phyloP scores from a whole-genome alignment of 2,888 invertebrate species.

The Ectemnius continuus region DNA sequence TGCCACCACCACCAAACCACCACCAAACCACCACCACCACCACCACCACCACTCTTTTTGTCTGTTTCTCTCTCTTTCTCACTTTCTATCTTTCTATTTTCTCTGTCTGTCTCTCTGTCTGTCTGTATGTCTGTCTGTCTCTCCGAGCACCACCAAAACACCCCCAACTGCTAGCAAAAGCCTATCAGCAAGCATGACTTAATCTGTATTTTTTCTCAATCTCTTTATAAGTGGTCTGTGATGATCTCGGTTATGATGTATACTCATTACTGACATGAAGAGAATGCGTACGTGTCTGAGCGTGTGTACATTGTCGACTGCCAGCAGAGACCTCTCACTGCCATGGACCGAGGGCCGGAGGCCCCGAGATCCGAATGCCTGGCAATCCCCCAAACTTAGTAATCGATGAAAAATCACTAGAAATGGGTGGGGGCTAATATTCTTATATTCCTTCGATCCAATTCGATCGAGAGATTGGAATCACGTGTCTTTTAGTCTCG shows the following conservation, averaged over 20 bases:
- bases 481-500: too few species aligned
- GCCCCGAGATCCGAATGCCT: too few species aligned
- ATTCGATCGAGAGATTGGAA: too few species aligned
- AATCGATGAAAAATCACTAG: too few species aligned
- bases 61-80: slow-evolving; percentile 27
- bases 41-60: slow-evolving; percentile 50
- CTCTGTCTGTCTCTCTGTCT: slow-evolving; percentile 64
- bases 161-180: slow-evolving; percentile 73
- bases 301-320: slow-evolving; percentile 27
- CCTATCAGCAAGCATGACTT: slow-evolving; percentile 76
- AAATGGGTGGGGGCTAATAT: too few species aligned
- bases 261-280: not conserved
- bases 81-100: slow-evolving; percentile 40
- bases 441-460: too few species aligned
- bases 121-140: slow-evolving; percentile 42
- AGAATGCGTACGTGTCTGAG: too few species aligned
- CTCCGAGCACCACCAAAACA: slow-evolving; percentile 75
- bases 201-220: slow-evolving; percentile 59
- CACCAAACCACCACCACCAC: slow-evolving; percentile 57
- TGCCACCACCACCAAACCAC: slow-evolving; percentile 47
- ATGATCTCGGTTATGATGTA: not conserved
- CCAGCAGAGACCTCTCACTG: slow-evolving; percentile 24
- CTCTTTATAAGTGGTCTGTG: slow-evolving; percentile 42
- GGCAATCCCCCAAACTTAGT: too few species aligned
- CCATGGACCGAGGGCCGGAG: too few species aligned